Conservation (phyloP, 1,140 invertebrate genomes). For the Brachionus sp. region DNA sequence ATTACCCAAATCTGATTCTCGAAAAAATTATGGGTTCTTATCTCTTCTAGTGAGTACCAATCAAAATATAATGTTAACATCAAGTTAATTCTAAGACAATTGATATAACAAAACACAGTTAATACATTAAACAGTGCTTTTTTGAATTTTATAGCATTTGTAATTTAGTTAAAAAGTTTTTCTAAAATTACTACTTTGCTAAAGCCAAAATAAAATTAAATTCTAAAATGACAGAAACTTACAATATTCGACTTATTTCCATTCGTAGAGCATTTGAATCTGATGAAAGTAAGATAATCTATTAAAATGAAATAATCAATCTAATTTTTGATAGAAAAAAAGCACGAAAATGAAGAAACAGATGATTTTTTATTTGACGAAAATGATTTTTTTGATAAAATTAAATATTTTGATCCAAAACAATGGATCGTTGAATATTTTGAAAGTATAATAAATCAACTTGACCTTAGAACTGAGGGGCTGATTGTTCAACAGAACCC, state of each 20-base stretch:
- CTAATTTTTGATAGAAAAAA: not conserved
- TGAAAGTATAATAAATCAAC: not conserved
- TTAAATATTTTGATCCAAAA: not conserved
- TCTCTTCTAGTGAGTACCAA: too few relatives aligned
- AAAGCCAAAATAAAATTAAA: not conserved
- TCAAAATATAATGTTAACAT: too few relatives aligned
- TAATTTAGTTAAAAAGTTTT: not conserved
- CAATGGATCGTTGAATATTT: not conserved
- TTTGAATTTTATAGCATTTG: not conserved
- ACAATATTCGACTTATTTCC: not conserved
- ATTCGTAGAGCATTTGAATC: not conserved
- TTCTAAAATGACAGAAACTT: slow-evolving; percentile 2
- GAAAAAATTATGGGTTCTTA: too few relatives aligned
- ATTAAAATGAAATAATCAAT: not conserved
- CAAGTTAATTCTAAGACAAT: too few relatives aligned
- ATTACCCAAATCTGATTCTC: too few relatives aligned
- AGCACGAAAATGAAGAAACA: not conserved
- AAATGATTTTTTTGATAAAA: not conserved
- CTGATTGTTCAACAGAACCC: not conserved
- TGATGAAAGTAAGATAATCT: not conserved
- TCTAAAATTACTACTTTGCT: not conserved
- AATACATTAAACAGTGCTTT: too few relatives aligned
- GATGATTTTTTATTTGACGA: not conserved
- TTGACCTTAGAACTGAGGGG: not conserved
- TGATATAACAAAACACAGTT: too few relatives aligned